A percentile compares a stretch with the other conserved stretches of the same genome.
Evolutionary conservation across 53 echinoderm and acorn worm species (phyloP).

Genomic region (Mesocentrotus franciscanus): DNA sequence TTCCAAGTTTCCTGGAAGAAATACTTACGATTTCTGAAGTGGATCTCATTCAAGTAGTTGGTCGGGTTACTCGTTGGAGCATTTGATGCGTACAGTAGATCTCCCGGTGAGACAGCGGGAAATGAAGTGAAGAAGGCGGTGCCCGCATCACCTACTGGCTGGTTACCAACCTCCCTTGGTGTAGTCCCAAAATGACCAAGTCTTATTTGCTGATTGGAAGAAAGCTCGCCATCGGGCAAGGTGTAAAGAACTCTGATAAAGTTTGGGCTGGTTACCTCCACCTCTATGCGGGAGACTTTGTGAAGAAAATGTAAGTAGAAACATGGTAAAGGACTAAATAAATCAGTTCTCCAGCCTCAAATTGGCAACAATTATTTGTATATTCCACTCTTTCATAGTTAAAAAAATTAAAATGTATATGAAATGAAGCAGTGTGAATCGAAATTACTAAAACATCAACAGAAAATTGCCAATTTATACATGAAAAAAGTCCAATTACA

Average conservation of each 20-base stretch:
- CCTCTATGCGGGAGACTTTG: neutral
- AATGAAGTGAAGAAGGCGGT: neutral
- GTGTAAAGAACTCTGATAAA: neutral
- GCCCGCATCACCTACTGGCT: neutral
- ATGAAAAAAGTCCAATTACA: no score
- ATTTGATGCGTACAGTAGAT: conserved; percentile 15
- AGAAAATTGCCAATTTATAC: neutral
- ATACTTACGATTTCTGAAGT: conserved; percentile 13
- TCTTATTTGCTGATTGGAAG: neutral
- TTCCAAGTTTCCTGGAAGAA: no score
- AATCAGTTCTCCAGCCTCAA: no score
- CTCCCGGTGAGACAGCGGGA: neutral
- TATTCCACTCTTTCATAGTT: no score
- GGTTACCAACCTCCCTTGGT: neutral
- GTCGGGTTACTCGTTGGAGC: neutral
- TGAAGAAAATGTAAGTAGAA: neutral
- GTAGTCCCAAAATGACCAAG: neutral
- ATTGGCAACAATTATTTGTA: no score
- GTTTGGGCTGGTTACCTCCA: neutral
- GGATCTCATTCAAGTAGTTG: neutral
- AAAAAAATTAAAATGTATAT: no score
- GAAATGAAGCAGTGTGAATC: no score
- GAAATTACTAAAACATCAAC: no score
- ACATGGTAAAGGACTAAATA: no score
- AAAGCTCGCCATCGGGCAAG: neutral